Evolutionary conservation across 2,888 invertebrate species (phyloP), one percentile per base, ranked within the genome.

Genomic region (Aphodius sticticus): DNA sequence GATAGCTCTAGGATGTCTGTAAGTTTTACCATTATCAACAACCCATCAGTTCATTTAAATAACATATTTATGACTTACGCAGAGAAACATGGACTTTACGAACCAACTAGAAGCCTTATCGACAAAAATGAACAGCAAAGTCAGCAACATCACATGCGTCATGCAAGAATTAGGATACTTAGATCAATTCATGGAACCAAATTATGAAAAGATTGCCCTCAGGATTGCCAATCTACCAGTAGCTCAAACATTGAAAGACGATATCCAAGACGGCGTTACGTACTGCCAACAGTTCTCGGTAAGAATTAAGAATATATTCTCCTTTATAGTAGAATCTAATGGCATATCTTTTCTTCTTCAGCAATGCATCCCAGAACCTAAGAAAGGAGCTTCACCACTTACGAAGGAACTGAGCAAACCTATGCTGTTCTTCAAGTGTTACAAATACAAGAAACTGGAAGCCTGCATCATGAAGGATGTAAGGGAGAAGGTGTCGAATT

Each of bases 401-500:
- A 93, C 93, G 0, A 91, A 92, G 76, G 93, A 93, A 85, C 90
- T 93, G 72, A 92, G 93, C 81, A 91, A 92, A 80, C 93, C 93
- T 0, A 93, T 93, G 92, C 93, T 94, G 90, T 94, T 94, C 91
- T 94, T 94, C 91, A 92, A 93, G 80, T 94, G 94, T 84, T 94
- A 94, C 87, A 94, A 94, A 91, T 93, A 94, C 89, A 94, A 94
- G 89, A 94, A 94, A 85, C 85, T 94, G 77, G 94, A 94, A 86
- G 93, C 93, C 0, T 94, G 94, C 86, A 92, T 94, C 82, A 93
- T 94, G 93, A 94, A 94, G 85, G 94, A 94, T 84, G 92, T 94
- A 79, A 90, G 93, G 35, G 93, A 94, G 82, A 91, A 93, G 78
- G 93, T 92, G 87, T 89, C 92, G 12, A 87, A 87, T 5, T 87